Evolutionary conservation across 1,140 invertebrate species (phyloP).

Genomic region (Bombus waltoni): DNA sequence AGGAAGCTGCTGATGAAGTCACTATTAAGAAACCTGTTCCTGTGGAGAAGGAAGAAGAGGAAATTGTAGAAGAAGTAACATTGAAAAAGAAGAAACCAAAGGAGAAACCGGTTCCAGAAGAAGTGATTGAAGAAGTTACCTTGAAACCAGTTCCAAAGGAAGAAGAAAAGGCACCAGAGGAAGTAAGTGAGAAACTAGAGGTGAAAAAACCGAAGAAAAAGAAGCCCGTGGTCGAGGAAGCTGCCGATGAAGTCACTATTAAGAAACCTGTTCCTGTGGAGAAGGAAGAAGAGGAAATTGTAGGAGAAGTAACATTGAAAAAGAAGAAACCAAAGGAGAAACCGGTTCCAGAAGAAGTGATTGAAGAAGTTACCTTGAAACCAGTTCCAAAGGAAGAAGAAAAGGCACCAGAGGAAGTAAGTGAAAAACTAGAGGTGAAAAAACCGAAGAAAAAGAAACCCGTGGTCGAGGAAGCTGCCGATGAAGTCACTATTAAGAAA

Average conservation of each 20-base stretch:
- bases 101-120: slow-evolving; percentile 35
- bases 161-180: slow-evolving; percentile 52
- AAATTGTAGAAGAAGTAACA: slow-evolving; percentile 59
- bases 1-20: slow-evolving; percentile 81
- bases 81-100: slow-evolving; percentile 61
- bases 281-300: slow-evolving; percentile 65
- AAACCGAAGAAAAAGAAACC: slow-evolving; percentile 73
- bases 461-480: slow-evolving; percentile 66
- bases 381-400: slow-evolving; percentile 69
- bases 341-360: slow-evolving; percentile 35
- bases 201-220: slow-evolving; percentile 73
- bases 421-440: slow-evolving; percentile 64
- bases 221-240: slow-evolving; percentile 67
- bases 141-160: slow-evolving; percentile 70
- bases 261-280: slow-evolving; percentile 74
- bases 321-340: slow-evolving; percentile 62
- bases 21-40: slow-evolving; percentile 78
- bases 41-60: slow-evolving; percentile 71
- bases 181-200: slow-evolving; percentile 64
- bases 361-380: slow-evolving; percentile 68
- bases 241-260: slow-evolving; percentile 62
- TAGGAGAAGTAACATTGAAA: slow-evolving; percentile 55
- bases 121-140: slow-evolving; percentile 64
- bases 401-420: slow-evolving; percentile 55
- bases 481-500: slow-evolving; percentile 72